These are phyloP conservation scores for Pan paniscus DNA, from an alignment of 2,113 vertebrate genomes.

Conservation along the genomic window DNA sequence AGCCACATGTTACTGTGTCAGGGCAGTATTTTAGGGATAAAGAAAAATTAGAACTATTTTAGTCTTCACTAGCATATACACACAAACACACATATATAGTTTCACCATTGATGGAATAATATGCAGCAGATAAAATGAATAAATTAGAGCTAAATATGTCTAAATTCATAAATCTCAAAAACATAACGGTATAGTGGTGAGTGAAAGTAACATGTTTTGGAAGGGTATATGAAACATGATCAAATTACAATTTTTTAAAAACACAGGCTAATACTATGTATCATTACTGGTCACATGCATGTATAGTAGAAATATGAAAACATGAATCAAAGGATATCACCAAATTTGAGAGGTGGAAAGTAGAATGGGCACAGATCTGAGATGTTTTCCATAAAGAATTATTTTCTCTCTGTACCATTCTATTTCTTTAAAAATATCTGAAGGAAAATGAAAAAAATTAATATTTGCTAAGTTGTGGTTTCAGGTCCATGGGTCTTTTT, in stretches of 20 bases:
- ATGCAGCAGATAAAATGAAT: not conserved
- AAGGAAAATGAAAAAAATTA: not conserved
- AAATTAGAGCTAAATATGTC: no score
- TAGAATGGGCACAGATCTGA: not conserved
- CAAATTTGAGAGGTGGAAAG: not conserved
- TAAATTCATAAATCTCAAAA: not conserved
- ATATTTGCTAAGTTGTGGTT: not conserved
- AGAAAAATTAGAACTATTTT: no score
- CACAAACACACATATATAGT: not conserved
- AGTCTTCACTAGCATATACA: not conserved
- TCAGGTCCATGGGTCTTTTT: no score
- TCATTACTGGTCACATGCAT: not conserved
- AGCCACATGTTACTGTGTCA: fast-evolving
- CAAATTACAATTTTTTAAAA: not conserved
- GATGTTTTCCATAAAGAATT: not conserved
- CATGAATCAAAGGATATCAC: not conserved
- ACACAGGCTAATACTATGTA: not conserved
- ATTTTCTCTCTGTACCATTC: not conserved
- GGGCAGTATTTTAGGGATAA: not conserved
- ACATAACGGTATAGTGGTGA: fast-evolving
- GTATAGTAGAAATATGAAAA: not conserved
- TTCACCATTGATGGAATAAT: not conserved
- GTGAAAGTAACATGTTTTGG: not conserved
- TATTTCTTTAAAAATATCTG: not conserved
- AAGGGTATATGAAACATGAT: not conserved